phyloP scores from a whole-genome alignment of 2,113 vertebrate genomes.

The Pimephales promelas region DNA sequence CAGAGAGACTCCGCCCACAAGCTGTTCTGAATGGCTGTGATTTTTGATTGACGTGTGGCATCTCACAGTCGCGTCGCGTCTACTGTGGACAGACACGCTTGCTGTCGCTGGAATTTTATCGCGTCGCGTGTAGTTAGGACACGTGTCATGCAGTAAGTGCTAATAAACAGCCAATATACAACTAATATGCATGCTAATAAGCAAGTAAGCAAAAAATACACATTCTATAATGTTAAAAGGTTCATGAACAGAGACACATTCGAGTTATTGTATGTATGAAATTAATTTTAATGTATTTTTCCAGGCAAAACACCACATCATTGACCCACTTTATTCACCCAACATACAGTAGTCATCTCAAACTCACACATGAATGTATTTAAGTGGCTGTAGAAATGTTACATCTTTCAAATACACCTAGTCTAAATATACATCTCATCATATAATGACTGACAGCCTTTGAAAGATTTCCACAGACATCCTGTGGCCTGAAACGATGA shows the following conservation, averaged over 20 bases:
- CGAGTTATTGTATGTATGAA: neutral
- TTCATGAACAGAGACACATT: neutral
- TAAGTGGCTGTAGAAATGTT: neutral
- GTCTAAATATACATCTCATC: neutral
- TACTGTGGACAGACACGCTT: too few relatives aligned
- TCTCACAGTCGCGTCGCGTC: too few relatives aligned
- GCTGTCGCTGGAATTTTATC: too few relatives aligned
- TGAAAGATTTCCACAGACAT: neutral
- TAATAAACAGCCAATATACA: too few relatives aligned
- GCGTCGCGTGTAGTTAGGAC: too few relatives aligned
- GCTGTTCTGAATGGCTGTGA: too few relatives aligned
- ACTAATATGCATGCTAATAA: too few relatives aligned
- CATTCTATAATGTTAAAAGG: neutral
- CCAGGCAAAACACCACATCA: neutral
- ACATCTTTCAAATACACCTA: neutral
- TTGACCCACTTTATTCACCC: neutral
- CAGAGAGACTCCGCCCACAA: too few relatives aligned
- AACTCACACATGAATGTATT: neutral
- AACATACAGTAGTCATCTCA: neutral
- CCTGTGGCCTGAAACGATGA: neutral
- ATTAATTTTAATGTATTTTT: neutral
- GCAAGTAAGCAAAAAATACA: too few relatives aligned
- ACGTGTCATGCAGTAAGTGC: too few relatives aligned
- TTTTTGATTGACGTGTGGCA: too few relatives aligned
- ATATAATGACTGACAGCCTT: neutral